Conservation (phyloP, 2,113 vertebrate species). For the Limnothrissa miodon region DNA sequence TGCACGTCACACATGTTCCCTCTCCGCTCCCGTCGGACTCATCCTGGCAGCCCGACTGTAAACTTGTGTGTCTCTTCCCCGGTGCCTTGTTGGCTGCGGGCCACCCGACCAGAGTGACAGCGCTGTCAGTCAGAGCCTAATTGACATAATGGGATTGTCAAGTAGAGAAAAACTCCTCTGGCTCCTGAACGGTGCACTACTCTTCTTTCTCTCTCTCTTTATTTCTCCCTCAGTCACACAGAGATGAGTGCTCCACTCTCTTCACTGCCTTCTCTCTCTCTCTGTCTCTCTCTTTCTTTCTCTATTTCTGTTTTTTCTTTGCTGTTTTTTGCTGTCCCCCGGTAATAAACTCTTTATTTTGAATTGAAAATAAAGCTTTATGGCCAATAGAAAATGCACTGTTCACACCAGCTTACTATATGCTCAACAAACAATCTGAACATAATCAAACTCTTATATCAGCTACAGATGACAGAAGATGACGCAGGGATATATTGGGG, state of each 20-base stretch:
- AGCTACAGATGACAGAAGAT: not conserved
- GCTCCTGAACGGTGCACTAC: not conserved
- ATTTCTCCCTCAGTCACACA: not conserved
- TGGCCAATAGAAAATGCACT: not conserved
- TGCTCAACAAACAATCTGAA: not conserved
- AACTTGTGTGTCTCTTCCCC: not conserved
- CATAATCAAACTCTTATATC: not conserved
- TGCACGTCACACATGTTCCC: slow-evolving; percentile 2
- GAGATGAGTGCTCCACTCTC: not conserved
- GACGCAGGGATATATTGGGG: not conserved
- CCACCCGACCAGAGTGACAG: slow-evolving; percentile 5
- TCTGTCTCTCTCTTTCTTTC: not conserved
- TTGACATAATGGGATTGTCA: slow-evolving; percentile 43
- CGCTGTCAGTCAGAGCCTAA: slow-evolving; percentile 34
- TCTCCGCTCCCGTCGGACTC: not conserved
- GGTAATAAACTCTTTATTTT: not conserved
- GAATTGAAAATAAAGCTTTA: not conserved
- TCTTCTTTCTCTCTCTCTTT: no score
- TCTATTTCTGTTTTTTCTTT: not conserved
- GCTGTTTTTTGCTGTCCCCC: not conserved
- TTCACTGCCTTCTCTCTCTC: not conserved
- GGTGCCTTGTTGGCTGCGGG: not conserved
- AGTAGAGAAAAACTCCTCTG: slow-evolving; percentile 12
- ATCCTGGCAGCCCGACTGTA: not conserved
- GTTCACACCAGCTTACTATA: not conserved